phyloP scores from a whole-genome alignment of 2,888 invertebrate genomes.

The Heteromurus nitidus region DNA sequence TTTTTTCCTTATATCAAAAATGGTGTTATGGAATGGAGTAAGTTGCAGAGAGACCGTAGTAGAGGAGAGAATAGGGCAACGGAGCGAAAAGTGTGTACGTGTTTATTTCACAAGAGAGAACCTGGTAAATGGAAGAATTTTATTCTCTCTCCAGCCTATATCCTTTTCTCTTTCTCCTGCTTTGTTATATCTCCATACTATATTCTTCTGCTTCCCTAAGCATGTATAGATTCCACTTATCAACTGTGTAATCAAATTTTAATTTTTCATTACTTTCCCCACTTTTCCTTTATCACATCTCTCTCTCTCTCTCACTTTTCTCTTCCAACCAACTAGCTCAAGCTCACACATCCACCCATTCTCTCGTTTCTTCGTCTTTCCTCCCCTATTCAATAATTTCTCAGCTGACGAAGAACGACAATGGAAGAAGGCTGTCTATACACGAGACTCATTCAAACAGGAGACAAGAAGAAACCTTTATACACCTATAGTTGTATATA shows the following conservation, averaged over 20 bases:
- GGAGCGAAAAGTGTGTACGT: no score
- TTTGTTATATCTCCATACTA: no score
- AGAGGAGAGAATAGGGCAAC: no score
- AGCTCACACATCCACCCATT: slow-evolving; percentile 1
- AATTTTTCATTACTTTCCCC: slow-evolving; percentile 67
- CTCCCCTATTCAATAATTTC: slow-evolving; percentile 53
- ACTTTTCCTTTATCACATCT: slow-evolving; percentile 50
- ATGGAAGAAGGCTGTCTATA: slow-evolving; percentile 7
- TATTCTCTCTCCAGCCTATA: no score
- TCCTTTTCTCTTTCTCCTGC: background rate
- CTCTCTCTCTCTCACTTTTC: slow-evolving; percentile 23
- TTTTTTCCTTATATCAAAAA: no score
- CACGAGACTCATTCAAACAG: no score
- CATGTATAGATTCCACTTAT: slow-evolving; percentile 60
- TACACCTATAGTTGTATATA: no score
- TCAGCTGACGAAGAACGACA: slow-evolving; percentile 20
- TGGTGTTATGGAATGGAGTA: no score
- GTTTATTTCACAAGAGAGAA: background rate
- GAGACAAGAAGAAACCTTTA: no score
- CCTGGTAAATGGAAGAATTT: no score
- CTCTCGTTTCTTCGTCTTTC: slow-evolving; percentile 16
- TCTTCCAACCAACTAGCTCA: slow-evolving; percentile 24
- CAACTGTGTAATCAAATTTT: slow-evolving; percentile 68
- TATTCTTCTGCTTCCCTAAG: slow-evolving; percentile 8
- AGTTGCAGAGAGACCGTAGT: no score